Evolutionary conservation across 2,888 invertebrate species (phyloP).

Genomic region (Ormyrus labotus): DNA sequence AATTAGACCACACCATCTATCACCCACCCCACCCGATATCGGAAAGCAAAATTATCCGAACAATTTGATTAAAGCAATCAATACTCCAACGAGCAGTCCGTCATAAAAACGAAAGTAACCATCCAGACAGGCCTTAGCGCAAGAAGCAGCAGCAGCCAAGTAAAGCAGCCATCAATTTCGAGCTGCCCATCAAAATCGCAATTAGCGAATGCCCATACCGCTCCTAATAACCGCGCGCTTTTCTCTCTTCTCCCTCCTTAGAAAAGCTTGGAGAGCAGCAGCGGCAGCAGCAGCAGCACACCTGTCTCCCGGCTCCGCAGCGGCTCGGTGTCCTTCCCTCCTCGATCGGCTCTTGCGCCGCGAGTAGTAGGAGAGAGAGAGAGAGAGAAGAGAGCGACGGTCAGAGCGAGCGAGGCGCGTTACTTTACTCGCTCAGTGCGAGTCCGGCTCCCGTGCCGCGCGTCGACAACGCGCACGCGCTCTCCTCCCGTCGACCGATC

Average conservation of each 20-base stretch:
- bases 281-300: too few relatives aligned
- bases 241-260: neutral
- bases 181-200: neutral
- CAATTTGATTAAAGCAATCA: too few relatives aligned
- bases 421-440: slow-evolving; percentile 35
- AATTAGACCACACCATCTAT: too few relatives aligned
- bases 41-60: too few relatives aligned
- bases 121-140: too few relatives aligned
- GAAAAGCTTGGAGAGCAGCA: too few relatives aligned
- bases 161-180: neutral
- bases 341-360: neutral
- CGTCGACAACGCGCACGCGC: slow-evolving; percentile 19
- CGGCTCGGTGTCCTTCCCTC: slow-evolving; percentile 9
- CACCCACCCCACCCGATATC: too few relatives aligned
- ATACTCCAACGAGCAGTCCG: too few relatives aligned
- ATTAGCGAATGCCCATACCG: neutral
- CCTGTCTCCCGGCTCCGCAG: neutral
- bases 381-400: neutral
- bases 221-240: neutral
- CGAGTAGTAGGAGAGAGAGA: neutral
- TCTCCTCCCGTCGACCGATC: slow-evolving; percentile 13
- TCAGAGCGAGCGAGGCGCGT: neutral
- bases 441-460: slow-evolving; percentile 49
- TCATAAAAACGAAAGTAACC: too few relatives aligned
- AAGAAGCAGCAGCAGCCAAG: too few relatives aligned